A percentile compares a stretch with the other conserved stretches of the same genome.
Conservation (phyloP, 2,797 vertebrate species). For the Lutjanus campechanus region DNA sequence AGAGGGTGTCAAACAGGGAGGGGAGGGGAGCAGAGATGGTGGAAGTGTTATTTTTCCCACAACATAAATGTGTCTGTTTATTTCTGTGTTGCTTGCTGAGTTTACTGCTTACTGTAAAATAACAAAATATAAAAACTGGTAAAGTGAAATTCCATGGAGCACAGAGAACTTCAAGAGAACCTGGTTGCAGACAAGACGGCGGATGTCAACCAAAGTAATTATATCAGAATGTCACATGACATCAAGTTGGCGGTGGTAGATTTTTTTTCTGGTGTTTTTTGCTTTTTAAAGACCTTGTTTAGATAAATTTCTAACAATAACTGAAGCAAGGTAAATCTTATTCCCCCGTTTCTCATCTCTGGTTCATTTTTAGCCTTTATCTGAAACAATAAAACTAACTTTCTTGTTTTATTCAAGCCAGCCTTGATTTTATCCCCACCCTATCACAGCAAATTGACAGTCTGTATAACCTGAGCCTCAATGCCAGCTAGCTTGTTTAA, state of each 20-base stretch:
- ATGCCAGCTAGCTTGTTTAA: too few relatives aligned
- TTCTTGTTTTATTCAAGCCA: not conserved
- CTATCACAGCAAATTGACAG: not conserved
- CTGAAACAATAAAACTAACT: not conserved
- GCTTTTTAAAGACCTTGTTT: not conserved
- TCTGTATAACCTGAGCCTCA: not conserved
- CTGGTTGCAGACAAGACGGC: not conserved
- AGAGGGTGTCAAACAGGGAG: constrained; percentile 75
- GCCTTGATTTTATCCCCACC: not conserved
- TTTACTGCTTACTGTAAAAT: constrained; percentile 57
- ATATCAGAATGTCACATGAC: not conserved
- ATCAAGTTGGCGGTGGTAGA: not conserved
- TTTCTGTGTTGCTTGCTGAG: constrained; percentile 64
- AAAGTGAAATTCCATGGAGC: constrained; percentile 13
- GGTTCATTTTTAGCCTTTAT: not conserved
- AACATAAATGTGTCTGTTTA: constrained; percentile 81
- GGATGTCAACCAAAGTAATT: fast-evolving
- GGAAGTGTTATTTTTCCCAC: constrained; percentile 83
- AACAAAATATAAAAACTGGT: constrained; percentile 33
- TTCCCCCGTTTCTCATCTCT: not conserved
- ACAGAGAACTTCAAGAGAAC: not conserved
- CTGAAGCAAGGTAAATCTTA: not conserved
- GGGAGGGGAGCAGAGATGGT: constrained; percentile 70
- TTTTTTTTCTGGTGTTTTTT: not conserved
- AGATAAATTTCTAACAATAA: not conserved